Evolutionary conservation across 2,888 invertebrate genomes (phyloP).

Genomic region (Mythimna lalbum): DNA sequence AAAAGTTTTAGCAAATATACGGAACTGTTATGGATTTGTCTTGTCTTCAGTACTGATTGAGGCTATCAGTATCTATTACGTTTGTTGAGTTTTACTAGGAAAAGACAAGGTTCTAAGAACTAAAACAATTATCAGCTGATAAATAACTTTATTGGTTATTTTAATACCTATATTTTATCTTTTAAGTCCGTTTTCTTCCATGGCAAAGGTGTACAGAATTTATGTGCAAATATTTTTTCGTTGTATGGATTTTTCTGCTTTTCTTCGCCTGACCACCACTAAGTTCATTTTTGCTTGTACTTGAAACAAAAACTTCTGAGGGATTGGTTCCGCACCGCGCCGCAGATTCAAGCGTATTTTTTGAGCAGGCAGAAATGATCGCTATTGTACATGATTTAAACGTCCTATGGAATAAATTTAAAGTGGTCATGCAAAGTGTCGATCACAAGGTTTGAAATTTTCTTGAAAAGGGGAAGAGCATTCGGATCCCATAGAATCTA

Average conservation of each 20-base stretch:
- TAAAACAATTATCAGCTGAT: conserved; percentile 47
- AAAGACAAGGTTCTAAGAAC: conserved; percentile 44
- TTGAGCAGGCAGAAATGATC: too few species aligned
- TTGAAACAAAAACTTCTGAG: too few species aligned
- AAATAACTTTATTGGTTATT: conserved; percentile 44
- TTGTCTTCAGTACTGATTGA: conserved; percentile 23
- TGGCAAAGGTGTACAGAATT: neutral
- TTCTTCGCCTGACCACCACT: neutral
- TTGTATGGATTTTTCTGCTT: neutral
- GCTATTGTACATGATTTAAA: too few species aligned
- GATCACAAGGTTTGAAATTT: too few species aligned
- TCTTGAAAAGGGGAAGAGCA: too few species aligned
- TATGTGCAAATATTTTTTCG: too few species aligned
- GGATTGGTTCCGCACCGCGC: too few species aligned
- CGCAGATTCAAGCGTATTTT: too few species aligned
- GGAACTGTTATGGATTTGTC: conserved; percentile 28
- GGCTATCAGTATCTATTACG: conserved; percentile 39
- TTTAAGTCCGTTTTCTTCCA: neutral
- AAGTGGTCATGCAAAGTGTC: too few species aligned
- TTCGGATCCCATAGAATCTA: too few species aligned
- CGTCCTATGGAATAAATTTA: too few species aligned
- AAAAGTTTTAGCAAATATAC: conserved; percentile 7
- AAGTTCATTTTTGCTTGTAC: too few species aligned
- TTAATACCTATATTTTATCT: conserved; percentile 27
- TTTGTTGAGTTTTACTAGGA: conserved; percentile 29